Conservation (phyloP, 1,140 invertebrate genomes). For the Linepithema humile region DNA sequence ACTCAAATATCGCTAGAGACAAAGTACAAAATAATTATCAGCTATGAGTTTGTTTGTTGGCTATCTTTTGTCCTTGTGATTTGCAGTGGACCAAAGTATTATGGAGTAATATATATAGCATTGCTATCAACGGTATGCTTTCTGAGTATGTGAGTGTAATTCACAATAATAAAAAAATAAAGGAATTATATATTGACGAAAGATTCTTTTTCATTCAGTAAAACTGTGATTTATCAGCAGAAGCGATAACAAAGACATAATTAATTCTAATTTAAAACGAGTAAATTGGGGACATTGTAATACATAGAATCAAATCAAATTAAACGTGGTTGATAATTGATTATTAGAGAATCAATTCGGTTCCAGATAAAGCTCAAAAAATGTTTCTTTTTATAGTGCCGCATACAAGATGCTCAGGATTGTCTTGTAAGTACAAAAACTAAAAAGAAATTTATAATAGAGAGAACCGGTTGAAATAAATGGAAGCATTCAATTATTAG, state of each 20-base stretch:
- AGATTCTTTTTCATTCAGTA: not conserved
- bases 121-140: constrained; percentile 26
- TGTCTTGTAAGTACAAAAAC: too few relatives aligned
- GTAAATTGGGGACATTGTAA: too few relatives aligned
- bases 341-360: too few relatives aligned
- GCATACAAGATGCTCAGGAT: too few relatives aligned
- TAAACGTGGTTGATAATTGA: too few relatives aligned
- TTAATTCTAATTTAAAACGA: too few relatives aligned
- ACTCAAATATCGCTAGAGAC: constrained; percentile 3
- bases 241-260: not conserved
- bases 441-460: too few relatives aligned
- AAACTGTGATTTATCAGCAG: not conserved
- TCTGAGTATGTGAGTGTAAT: constrained; percentile 17
- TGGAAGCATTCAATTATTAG: too few relatives aligned
- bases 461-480: too few relatives aligned
- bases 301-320: too few relatives aligned
- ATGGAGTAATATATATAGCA: constrained; percentile 29
- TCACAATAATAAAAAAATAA: constrained; percentile 5
- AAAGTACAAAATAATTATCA: constrained; percentile 58
- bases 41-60: constrained; percentile 37
- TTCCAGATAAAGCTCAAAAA: too few relatives aligned
- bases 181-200: constrained; percentile 15
- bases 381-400: too few relatives aligned
- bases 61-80: constrained; percentile 20
- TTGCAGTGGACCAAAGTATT: constrained; percentile 52